Conservation (phyloP, 2,888 invertebrate genomes). For the Andrena trimmerana region DNA sequence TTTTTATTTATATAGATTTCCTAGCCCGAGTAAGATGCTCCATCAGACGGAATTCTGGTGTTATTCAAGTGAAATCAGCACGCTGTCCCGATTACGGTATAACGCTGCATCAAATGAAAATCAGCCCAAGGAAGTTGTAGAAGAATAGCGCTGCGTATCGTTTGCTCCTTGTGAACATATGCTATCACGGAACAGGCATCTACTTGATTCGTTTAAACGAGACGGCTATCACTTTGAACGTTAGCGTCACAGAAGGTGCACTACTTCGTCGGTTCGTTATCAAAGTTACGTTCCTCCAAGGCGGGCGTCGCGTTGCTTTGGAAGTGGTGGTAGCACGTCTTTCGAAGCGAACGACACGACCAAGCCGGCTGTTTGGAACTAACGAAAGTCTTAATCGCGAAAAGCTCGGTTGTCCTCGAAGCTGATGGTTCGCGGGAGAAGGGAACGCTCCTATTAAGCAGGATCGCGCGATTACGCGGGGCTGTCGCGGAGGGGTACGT, state of each 20-base stretch:
- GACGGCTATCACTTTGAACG: background rate
- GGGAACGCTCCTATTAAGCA: constrained; percentile 25
- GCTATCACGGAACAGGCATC: background rate
- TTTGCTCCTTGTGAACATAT: no score
- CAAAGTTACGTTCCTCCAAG: constrained; percentile 28
- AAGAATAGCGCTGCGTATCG: no score
- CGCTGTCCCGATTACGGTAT: no score
- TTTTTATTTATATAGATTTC: no score
- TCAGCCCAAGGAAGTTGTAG: no score
- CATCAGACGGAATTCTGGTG: no score
- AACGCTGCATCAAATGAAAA: no score
- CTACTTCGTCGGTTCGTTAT: constrained; percentile 10
- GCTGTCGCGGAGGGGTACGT: constrained; percentile 33
- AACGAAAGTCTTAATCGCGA: constrained; percentile 38
- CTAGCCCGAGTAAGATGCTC: no score
- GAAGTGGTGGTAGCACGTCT: no score
- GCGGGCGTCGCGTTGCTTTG: background rate
- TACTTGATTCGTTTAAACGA: constrained; percentile 5
- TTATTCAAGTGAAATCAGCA: no score
- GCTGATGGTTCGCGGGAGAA: background rate
- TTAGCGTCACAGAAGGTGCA: background rate
- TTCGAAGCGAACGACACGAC: background rate
- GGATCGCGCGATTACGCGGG: constrained; percentile 30
- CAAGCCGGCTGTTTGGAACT: background rate
- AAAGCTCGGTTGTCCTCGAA: background rate